Percentiles rank a stretch among this genome's conserved stretches.
These are phyloP conservation scores for Ifrita kowaldi DNA, from an alignment of 2,113 vertebrate species.

Conservation along the genomic window DNA sequence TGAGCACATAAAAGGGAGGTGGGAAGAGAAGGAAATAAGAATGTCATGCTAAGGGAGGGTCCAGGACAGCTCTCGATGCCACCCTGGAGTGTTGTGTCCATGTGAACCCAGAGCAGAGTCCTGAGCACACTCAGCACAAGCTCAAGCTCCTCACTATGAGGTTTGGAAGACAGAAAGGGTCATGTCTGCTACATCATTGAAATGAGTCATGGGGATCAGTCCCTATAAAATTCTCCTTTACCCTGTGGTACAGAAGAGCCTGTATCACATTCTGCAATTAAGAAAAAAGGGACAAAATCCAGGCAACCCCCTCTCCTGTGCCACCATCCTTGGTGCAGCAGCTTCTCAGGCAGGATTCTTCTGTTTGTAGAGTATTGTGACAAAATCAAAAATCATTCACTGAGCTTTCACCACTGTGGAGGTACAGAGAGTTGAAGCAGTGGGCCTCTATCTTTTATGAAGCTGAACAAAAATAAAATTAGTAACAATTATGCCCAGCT, in stretches of 20 bases:
- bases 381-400: background rate
- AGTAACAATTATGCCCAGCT: background rate
- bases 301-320: background rate
- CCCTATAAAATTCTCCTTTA: background rate
- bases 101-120: background rate
- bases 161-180: background rate
- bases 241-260: background rate
- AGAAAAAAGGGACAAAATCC: background rate
- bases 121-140: fast-evolving
- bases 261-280: background rate
- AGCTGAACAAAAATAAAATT: background rate
- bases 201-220: background rate
- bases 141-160: background rate
- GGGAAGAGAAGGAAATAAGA: background rate
- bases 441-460: background rate
- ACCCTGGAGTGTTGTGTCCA: background rate
- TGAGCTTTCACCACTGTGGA: background rate
- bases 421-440: background rate
- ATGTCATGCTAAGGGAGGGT: background rate
- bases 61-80: background rate
- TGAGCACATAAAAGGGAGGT: background rate
- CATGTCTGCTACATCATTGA: background rate
- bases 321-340: background rate
- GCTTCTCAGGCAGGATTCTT: background rate
- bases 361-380: background rate